Conservation (phyloP, 2,113 vertebrate species). For the Lipophrys pholis region DNA sequence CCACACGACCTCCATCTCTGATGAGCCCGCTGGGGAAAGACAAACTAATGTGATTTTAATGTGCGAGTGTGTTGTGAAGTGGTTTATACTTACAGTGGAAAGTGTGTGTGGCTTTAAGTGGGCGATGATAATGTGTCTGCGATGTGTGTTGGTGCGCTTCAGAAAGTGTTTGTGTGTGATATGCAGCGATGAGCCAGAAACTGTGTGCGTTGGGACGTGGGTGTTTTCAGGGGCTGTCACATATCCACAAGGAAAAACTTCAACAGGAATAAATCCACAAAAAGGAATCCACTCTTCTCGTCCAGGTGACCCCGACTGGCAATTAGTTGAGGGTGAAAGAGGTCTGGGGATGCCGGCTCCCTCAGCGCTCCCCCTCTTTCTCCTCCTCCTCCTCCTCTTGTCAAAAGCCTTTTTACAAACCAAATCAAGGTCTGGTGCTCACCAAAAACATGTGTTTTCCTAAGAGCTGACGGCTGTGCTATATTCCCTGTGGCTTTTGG, state of each 20-base stretch:
- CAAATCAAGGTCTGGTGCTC: conserved; percentile 53
- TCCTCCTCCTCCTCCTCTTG: conserved; percentile 18
- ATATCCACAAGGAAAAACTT: conserved; percentile 62
- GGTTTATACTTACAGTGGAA: conserved; percentile 63
- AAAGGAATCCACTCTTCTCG: conserved; percentile 28
- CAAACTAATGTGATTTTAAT: conserved; percentile 45
- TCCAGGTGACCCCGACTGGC: conserved; percentile 30
- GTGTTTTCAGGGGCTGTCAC: conserved; percentile 41
- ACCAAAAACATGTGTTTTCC: conserved; percentile 56
- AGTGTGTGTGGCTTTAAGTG: conserved; percentile 61
- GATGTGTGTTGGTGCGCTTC: conserved; percentile 37
- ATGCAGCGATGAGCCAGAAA: conserved; percentile 31
- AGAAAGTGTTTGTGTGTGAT: conserved; percentile 28
- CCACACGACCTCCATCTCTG: conserved; percentile 72
- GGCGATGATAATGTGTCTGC: conserved; percentile 50
- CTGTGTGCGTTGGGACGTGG: conserved; percentile 14
- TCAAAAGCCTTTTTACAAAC: conserved; percentile 43
- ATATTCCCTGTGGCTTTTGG: conserved; percentile 36
- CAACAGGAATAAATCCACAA: conserved; percentile 68
- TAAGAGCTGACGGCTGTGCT: conserved; percentile 28
- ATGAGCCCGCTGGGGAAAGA: conserved; percentile 33
- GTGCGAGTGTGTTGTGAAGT: conserved; percentile 29
- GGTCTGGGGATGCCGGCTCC: conserved; percentile 19
- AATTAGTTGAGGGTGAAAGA: conserved; percentile 27
- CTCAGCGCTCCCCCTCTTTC: background rate